Conservation (phyloP, 2,113 vertebrate genomes). For the Malurus alboscapulatus region DNA sequence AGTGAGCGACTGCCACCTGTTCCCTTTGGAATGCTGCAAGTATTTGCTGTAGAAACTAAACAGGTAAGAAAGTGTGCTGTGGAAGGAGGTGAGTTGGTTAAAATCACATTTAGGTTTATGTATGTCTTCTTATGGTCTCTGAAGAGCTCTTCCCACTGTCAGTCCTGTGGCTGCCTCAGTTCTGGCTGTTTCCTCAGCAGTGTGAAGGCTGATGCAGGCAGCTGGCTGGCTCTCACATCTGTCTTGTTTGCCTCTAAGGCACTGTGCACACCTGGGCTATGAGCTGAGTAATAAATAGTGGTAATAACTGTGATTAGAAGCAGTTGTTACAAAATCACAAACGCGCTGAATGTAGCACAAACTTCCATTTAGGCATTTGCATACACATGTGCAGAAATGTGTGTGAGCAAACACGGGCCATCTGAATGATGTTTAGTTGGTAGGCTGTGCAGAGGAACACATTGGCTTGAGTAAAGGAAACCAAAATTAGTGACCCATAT, state of each 20-base stretch:
- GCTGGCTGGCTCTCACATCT: not conserved
- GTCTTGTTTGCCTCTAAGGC: not conserved
- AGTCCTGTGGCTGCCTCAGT: not conserved
- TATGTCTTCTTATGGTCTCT: not conserved
- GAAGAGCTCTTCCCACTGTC: accelerated
- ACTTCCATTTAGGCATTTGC: not conserved
- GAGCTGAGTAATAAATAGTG: not conserved
- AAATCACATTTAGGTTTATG: not conserved
- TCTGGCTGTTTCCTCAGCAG: not conserved
- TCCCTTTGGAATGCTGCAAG: not conserved
- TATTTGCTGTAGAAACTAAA: not conserved
- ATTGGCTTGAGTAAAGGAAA: not conserved
- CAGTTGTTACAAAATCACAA: not conserved
- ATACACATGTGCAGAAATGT: not conserved
- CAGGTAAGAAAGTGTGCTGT: not conserved
- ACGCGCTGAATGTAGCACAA: not conserved
- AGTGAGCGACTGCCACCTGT: not conserved
- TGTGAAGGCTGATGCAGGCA: not conserved
- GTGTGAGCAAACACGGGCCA: not conserved
- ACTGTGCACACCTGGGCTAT: not conserved
- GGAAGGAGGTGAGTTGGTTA: not conserved
- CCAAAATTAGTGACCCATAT: not conserved
- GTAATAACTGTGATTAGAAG: slow-evolving; percentile 2
- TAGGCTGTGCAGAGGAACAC: not conserved
- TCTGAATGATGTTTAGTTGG: not conserved